A percentile compares a stretch with the other conserved stretches of the same genome.
Evolutionary conservation across 2,888 invertebrate genomes (phyloP).

Genomic region (Pristionchus fissidentatus): DNA sequence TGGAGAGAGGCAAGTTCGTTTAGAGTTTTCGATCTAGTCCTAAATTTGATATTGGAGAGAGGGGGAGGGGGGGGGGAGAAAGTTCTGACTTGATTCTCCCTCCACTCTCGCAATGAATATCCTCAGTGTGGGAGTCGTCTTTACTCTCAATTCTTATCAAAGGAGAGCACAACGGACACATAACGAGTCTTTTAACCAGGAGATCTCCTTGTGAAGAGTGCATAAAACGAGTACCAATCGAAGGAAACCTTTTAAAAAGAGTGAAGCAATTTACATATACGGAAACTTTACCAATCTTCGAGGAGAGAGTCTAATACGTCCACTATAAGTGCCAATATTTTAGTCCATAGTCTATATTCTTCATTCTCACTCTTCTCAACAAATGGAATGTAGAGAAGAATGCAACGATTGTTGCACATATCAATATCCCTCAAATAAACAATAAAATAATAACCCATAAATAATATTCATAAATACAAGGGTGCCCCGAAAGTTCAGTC

Average conservation of each 20-base stretch:
- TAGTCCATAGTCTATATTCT: constrained; percentile 27
- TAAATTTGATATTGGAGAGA: too few species aligned
- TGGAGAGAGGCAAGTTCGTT: constrained; percentile 1
- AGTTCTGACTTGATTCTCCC: background rate
- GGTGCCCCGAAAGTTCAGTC: too few species aligned
- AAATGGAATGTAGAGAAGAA: background rate
- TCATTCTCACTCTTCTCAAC: constrained; percentile 11
- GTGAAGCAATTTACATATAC: too few species aligned
- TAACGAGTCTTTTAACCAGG: constrained; percentile 91
- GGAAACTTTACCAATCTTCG: constrained; percentile 93
- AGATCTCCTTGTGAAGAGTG: constrained; percentile 96
- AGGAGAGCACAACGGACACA: constrained; percentile 89
- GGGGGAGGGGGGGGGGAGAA: background rate
- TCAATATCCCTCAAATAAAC: background rate
- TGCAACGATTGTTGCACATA: background rate
- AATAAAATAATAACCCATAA: background rate
- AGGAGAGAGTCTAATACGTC: constrained; percentile 95
- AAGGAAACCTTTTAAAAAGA: constrained; percentile 61
- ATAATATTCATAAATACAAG: background rate
- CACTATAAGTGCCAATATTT: constrained; percentile 87
- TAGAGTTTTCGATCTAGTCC: constrained; percentile 47
- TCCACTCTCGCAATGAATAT: background rate
- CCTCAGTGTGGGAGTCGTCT: background rate
- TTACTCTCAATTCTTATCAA: background rate
- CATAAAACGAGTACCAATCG: constrained; percentile 90